Percentiles rank a stretch among this genome's conserved stretches.
Conservation (phyloP, 1,140 invertebrate species). For the Hycleus cichorii region DNA sequence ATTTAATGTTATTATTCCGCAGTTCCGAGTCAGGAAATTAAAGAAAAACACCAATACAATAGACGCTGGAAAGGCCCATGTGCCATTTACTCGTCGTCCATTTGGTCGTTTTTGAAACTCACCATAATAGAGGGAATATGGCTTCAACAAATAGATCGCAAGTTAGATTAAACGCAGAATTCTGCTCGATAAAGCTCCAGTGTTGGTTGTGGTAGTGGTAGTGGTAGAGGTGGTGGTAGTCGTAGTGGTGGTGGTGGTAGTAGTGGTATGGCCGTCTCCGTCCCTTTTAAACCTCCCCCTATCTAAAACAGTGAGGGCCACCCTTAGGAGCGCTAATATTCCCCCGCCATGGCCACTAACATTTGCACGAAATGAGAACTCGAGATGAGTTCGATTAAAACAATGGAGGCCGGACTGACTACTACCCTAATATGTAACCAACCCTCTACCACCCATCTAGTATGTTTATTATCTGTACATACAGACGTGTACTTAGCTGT, state of each 20-base stretch:
- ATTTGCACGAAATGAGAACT: conserved; percentile 41
- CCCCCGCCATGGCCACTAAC: conserved; percentile 34
- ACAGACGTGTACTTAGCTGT: neutral
- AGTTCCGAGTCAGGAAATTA: no score
- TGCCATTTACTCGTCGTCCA: no score
- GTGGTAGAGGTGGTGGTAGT: no score
- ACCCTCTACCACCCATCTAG: neutral
- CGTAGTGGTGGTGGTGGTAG: no score
- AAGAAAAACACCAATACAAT: no score
- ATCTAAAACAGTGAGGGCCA: conserved; percentile 14
- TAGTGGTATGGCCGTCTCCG: conserved; percentile 11
- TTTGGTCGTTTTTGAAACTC: no score
- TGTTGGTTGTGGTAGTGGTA: no score
- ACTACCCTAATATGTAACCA: neutral
- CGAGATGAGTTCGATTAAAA: conserved; percentile 42
- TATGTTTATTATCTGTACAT: neutral
- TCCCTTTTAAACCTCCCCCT: conserved; percentile 19
- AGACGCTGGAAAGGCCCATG: no score
- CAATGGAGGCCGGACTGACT: conserved; percentile 33
- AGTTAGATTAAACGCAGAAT: conserved; percentile 40
- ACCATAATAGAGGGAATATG: conserved; percentile 11
- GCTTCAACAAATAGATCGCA: conserved; percentile 39
- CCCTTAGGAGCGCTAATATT: conserved; percentile 40
- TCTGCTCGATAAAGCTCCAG: conserved; percentile 36
- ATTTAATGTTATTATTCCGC: no score